Evolutionary conservation across 2,888 invertebrate species (phyloP).

Genomic region (Drosophila infuscata): DNA sequence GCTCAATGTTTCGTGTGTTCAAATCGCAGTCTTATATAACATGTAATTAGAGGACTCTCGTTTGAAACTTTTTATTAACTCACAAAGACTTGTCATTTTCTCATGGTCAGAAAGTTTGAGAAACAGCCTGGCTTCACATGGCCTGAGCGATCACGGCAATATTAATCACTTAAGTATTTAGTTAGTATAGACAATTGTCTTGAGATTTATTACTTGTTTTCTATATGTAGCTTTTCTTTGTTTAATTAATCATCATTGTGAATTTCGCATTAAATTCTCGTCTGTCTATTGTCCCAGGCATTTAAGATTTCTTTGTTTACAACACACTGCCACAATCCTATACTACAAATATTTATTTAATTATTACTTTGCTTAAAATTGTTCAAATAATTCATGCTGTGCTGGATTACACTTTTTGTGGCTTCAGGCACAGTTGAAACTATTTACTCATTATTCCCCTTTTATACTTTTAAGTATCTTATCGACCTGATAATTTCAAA

Average conservation of each 20-base stretch:
- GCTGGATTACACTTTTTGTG: not conserved
- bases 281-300: constrained; percentile 37
- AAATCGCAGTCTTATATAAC: constrained; percentile 69
- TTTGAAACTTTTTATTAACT: constrained; percentile 31
- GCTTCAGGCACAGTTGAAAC: not conserved
- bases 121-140: constrained; percentile 19
- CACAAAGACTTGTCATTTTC: constrained; percentile 54
- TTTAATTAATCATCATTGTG: constrained; percentile 39
- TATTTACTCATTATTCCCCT: not conserved
- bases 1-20: constrained; percentile 54
- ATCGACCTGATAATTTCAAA: not conserved
- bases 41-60: constrained; percentile 64
- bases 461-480: not conserved
- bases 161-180: constrained; percentile 35
- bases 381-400: constrained; percentile 29
- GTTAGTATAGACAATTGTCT: constrained; percentile 43
- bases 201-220: constrained; percentile 49
- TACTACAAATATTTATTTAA: constrained; percentile 7
- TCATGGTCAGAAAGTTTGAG: not conserved
- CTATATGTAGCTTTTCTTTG: constrained; percentile 50
- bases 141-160: constrained; percentile 30
- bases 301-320: constrained; percentile 40
- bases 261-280: constrained; percentile 24
- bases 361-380: constrained; percentile 16
- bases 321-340: constrained; percentile 1